Percentiles rank a stretch among this genome's conserved stretches.
Evolutionary conservation across 2,113 vertebrate species (phyloP).

Genomic region (Prionailurus viverrinus): DNA sequence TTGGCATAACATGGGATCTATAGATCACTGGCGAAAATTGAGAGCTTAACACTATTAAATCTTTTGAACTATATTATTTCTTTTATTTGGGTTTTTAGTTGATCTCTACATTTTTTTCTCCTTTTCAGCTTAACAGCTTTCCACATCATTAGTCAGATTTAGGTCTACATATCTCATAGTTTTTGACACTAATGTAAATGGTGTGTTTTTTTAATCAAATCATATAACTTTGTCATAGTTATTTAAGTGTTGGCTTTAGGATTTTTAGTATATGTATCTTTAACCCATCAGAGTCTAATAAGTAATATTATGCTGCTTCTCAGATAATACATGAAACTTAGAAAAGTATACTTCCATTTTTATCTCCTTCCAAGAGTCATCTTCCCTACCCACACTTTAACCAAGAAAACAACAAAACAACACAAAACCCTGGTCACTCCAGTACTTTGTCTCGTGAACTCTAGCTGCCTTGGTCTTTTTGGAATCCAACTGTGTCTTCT

Average conservation of each 20-base stretch:
- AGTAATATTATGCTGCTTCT: neutral
- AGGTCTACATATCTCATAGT: neutral
- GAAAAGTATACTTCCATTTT: neutral
- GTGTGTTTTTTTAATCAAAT: neutral
- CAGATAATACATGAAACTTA: neutral
- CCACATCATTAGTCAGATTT: neutral
- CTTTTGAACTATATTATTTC: neutral
- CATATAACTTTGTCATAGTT: neutral
- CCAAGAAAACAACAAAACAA: neutral
- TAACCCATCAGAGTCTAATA: neutral
- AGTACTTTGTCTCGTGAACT: neutral
- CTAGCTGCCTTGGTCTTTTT: neutral
- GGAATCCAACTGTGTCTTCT: neutral
- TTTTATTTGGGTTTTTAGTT: neutral
- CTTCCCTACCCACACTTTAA: accelerated
- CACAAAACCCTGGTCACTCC: neutral
- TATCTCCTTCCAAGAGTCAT: neutral
- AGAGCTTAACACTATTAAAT: neutral
- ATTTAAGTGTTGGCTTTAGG: neutral
- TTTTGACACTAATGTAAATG: neutral
- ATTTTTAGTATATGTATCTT: neutral
- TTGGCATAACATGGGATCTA: neutral
- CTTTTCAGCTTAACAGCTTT: slow-evolving; percentile 7
- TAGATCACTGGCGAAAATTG: neutral
- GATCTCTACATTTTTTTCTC: neutral